Base-by-base conservation (phyloP, 35 echinoderm and acorn worm genomes). In the Patiria miniata region DNA sequence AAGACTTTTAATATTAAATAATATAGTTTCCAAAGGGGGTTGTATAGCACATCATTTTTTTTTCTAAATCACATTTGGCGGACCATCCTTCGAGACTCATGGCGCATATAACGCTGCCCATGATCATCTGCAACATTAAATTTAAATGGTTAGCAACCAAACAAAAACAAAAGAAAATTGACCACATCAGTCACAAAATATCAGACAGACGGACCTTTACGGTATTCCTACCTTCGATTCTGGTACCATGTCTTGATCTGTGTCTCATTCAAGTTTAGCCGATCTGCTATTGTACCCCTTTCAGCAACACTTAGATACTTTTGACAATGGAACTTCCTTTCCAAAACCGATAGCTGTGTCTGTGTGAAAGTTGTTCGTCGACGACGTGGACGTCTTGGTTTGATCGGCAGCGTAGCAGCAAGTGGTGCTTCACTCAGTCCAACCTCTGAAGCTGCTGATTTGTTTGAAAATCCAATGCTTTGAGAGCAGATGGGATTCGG, bases 221-320 rank as follows among this genome's bases (percentile, higher is more conserved):
- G 82, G 80, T 93, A 88, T 55, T 93, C 86, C 59, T 93, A 93
- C 91, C 91, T 88, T 85, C 89, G 50, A 88, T 93, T 21, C 88
- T 82, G n/a, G n/a, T n/a, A n/a, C n/a, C n/a, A n/a, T n/a, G n/a
- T n/a, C n/a, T n/a, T n/a, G n/a, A n/a, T n/a, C 36, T 93, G 91
- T 4, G 91, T 93, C 68, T 93, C 91, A 69, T 87, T 93, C 79
- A 93, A 40, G 38, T 87, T 87, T 18, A 93, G 51, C 28, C 80
- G 81, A 1, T 93, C 86, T 8, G 91, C 91, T 39, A 93, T 39
- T 37, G 83, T 52, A 1, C 91, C 91, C 40, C 91, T 83, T 39
- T 93, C 91, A 28, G 86, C 85, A 10, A 93, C 91, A 54, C 91
- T 93, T 38, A 93, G 30, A 37, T 93, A 93, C 40, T 93, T 93